These are phyloP conservation scores for Acronicta alni DNA, from an alignment of 2,888 invertebrate species.

Conservation along the genomic window DNA sequence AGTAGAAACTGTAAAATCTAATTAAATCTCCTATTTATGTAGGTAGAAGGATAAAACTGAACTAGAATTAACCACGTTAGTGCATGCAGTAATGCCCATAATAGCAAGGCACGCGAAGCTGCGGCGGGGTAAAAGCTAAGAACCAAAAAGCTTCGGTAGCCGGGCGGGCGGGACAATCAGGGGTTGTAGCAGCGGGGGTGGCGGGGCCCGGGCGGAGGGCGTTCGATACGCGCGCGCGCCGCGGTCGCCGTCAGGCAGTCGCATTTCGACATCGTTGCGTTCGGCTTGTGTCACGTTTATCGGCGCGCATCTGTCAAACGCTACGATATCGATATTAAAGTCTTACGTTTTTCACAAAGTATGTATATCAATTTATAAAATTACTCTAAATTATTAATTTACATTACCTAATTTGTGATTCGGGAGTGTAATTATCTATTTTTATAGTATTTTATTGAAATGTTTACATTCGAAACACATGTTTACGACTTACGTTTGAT, in stretches of 20 bases:
- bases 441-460: constrained; percentile 62
- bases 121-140: constrained; percentile 64
- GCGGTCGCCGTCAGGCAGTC: constrained; percentile 73
- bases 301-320: constrained; percentile 77
- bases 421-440: constrained; percentile 49
- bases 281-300: constrained; percentile 65
- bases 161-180: constrained; percentile 69
- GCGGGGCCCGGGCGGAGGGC: constrained; percentile 76
- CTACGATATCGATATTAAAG: constrained; percentile 80
- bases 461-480: constrained; percentile 83
- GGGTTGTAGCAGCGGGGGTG: constrained; percentile 78
- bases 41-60: constrained; percentile 8
- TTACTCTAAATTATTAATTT: constrained; percentile 38
- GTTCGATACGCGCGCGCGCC: constrained; percentile 88
- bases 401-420: constrained; percentile 24
- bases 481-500: constrained; percentile 68
- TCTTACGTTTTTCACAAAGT: constrained; percentile 72
- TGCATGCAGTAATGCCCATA: constrained; percentile 38
- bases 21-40: neutral
- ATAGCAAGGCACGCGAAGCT: constrained; percentile 34
- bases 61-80: constrained; percentile 36
- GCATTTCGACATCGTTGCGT: constrained; percentile 79
- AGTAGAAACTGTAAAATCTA: too few relatives aligned
- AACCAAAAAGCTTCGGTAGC: constrained; percentile 65
- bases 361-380: constrained; percentile 67